Conservation (phyloP, 2,797 vertebrate species). For the Rhodeus uyekii region DNA sequence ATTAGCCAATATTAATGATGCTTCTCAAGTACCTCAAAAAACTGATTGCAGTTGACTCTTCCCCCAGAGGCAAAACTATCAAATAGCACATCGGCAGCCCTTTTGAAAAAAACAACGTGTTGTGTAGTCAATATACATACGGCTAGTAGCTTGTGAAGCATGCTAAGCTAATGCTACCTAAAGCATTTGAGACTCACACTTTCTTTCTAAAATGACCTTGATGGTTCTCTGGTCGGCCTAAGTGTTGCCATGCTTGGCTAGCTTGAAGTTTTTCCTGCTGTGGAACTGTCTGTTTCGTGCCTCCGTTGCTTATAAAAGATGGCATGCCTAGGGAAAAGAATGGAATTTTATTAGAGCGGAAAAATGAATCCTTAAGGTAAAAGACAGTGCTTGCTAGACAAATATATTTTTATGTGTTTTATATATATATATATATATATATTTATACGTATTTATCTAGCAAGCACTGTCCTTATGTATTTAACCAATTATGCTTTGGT, state of each 20-base stretch:
- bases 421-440: too few relatives aligned
- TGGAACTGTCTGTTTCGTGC: constrained; percentile 59
- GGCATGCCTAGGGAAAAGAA: constrained; percentile 47
- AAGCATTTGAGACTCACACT: constrained; percentile 61
- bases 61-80: constrained; percentile 71
- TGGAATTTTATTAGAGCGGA: constrained; percentile 10
- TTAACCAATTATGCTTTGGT: background rate
- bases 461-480: too few relatives aligned
- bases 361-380: constrained; percentile 9
- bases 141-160: background rate
- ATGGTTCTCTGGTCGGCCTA: constrained; percentile 53
- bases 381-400: background rate
- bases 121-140: constrained; percentile 1
- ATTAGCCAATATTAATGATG: background rate
- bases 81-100: constrained; percentile 72
- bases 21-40: constrained; percentile 70
- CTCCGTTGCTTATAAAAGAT: constrained; percentile 56
- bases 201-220: constrained; percentile 65
- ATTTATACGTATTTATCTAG: too few relatives aligned
- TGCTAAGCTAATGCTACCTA: background rate
- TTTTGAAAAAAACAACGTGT: constrained; percentile 42
- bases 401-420: too few relatives aligned
- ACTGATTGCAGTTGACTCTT: constrained; percentile 64
- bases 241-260: constrained; percentile 60
- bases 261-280: constrained; percentile 58